These are phyloP conservation scores for Camponotus pennsylvanicus DNA, from an alignment of 1,140 invertebrate species.

Conservation along the genomic window DNA sequence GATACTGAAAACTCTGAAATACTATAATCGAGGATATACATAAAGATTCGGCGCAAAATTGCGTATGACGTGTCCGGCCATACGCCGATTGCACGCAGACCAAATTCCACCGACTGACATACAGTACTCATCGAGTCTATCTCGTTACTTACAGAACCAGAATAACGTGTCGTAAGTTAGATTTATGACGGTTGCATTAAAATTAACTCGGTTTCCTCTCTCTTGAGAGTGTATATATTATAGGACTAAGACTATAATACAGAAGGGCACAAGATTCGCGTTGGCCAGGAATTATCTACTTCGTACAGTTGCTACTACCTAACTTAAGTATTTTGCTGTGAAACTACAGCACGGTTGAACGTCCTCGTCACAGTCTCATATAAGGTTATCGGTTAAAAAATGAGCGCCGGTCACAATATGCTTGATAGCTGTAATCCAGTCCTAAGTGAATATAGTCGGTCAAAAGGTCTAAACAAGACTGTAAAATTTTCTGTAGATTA, in stretches of 20 bases:
- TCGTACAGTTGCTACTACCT: no score
- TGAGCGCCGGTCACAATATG: no score
- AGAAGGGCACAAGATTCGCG: no score
- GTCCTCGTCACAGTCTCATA: no score
- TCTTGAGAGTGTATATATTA: background rate
- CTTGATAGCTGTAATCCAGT: no score
- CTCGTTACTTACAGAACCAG: background rate
- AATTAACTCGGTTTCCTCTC: background rate
- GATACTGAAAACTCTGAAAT: constrained; percentile 42
- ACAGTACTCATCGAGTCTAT: background rate
- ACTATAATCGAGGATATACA: background rate
- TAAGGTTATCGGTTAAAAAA: no score
- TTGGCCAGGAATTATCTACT: no score
- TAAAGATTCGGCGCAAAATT: background rate
- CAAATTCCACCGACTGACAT: constrained; percentile 31
- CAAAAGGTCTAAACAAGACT: background rate
- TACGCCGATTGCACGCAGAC: constrained; percentile 42
- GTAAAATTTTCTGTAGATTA: background rate
- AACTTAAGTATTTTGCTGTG: no score
- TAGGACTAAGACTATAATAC: background rate
- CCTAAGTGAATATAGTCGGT: background rate
- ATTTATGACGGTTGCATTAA: background rate
- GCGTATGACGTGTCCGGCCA: constrained; percentile 52
- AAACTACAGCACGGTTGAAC: no score
- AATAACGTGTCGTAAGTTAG: no score